Conservation (phyloP, 37 sponge, comb jelly and placozoan genomes). For the Axinella damicornis region DNA sequence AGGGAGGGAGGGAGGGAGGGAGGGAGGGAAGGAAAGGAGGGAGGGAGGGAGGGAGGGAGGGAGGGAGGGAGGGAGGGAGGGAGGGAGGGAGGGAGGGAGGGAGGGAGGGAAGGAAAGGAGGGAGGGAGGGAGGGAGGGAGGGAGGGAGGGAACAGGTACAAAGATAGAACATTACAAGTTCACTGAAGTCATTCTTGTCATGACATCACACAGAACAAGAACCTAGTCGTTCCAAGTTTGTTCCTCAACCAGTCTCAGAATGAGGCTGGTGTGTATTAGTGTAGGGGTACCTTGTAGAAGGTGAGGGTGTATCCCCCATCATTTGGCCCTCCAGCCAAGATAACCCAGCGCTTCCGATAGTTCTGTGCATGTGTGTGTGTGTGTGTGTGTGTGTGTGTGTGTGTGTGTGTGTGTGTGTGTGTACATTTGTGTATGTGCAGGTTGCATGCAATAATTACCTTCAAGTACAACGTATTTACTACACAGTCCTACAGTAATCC, state of each 20-base stretch:
- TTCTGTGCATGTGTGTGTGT: slow-evolving; percentile 36
- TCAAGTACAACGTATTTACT: no score
- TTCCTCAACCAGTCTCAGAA: no score
- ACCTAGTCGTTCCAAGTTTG: no score
- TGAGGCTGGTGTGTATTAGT: no score
- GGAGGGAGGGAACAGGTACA: no score
- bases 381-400: slow-evolving; percentile 39
- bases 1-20: not conserved
- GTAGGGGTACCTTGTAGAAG: slow-evolving; percentile 71
- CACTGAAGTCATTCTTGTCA: no score
- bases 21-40: not conserved
- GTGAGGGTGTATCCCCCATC: slow-evolving; percentile 53
- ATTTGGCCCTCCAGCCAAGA: slow-evolving; percentile 38
- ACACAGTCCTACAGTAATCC: no score
- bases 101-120: no score
- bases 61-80: not conserved
- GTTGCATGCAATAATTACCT: no score
- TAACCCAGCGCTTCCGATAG: slow-evolving; percentile 66
- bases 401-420: slow-evolving; percentile 27
- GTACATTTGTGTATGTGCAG: not conserved
- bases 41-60: not conserved
- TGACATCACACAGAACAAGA: no score
- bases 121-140: no score
- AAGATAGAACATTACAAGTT: no score
- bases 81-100: not conserved